Evolutionary conservation across 2,113 vertebrate species (phyloP), one percentile per base, ranked within the genome.

Genomic region (Etheostoma cragini): DNA sequence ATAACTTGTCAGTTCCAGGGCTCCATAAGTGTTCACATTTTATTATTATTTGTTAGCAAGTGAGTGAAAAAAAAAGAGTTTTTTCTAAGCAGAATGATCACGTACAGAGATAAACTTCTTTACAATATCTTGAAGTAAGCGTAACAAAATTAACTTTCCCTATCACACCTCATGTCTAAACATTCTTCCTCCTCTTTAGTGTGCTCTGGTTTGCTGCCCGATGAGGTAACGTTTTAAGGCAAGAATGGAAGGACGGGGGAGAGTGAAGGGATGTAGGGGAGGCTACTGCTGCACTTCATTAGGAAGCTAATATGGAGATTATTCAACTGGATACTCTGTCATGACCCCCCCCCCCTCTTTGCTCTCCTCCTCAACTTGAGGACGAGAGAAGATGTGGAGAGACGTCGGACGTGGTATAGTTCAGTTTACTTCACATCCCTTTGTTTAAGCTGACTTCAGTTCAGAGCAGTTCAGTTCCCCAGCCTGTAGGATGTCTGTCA

Each of bases 201-300:
- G 63, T 77, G 83, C 83, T 90, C 71, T 68, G 78, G 49, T 86
- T 74, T 77, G 67, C 84, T 49, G 80, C 80, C 81, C 46, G 65
- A 84, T 88, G 87, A 92, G 89, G 83, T 91, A 84, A 91, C 73
- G 87, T 90, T 90, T 88, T 93, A 93, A 95, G 93, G 94, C 93
- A 92, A 93, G 92, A 91, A 89, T 86, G 86, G 85, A 91, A 88
- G 88, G 72, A 85, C 60, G 22, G 61, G 50, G 53, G 54, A 71
- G 75, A 75, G 61, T 19, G 50, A 54, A 68, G 67, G 70, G 75
- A 80, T 45, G 60, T 2, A 33, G 78, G 69, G 57, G 85, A 22
- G 64, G 77, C 69, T 86, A 80, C 83, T 80, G 81, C 83, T 91
- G 78, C 82, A 84, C 88, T 93, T 85, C 86, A 67, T 81, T 49